Base-by-base conservation (phyloP, 2,797 vertebrate species). In the Hydrocynus forskahlii region DNA sequence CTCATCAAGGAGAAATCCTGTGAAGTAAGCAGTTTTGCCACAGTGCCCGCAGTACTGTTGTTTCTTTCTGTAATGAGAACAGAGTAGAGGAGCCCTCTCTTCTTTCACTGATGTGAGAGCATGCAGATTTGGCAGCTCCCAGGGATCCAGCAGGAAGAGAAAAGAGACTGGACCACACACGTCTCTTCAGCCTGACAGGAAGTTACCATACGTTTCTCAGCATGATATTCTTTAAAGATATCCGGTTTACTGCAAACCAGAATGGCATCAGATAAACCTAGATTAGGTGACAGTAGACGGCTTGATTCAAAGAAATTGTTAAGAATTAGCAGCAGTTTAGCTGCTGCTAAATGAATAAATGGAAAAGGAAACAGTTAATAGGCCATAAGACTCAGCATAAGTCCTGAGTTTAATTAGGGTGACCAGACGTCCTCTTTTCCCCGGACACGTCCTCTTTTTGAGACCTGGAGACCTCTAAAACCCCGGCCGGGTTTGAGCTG, bases 111-210 rank as follows among this genome's bases (percentile, higher is more conserved):
- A 64, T 75, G 72, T 70, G 48, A 52, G 50, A 68, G 50, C 17
- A 17, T 25, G 8, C 10, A 66, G 23, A 70, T 72, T 81, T 79
- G 77, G 29, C 63, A 75, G 57, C 45, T 29, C 52, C 66, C 19
- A 62, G 38, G 64, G 76, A 48, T 64, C 21, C n/a, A 48, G 25
- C 69, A 80, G 71, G 78, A 77, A 19, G 64, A 63, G 21, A 79
- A 55, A 13, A 14, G 67, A 66, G 4, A 29, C 66, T 48, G 76
- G 71, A 83, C 87, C 89, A 91, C 89, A 88, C 86, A 2, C 66
- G 7, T 79, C 59, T 72, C 70, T 62, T 75, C 54, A 76, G 76
- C 64, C 63, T 67, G n/a, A 87, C 72, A 84, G 81, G 85, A 79
- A 87, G 80, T 86, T 72, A 66, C 70, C 80, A 75, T 78, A 76